Conservation (phyloP, 2,797 vertebrate genomes). For the Menidia menidia region DNA sequence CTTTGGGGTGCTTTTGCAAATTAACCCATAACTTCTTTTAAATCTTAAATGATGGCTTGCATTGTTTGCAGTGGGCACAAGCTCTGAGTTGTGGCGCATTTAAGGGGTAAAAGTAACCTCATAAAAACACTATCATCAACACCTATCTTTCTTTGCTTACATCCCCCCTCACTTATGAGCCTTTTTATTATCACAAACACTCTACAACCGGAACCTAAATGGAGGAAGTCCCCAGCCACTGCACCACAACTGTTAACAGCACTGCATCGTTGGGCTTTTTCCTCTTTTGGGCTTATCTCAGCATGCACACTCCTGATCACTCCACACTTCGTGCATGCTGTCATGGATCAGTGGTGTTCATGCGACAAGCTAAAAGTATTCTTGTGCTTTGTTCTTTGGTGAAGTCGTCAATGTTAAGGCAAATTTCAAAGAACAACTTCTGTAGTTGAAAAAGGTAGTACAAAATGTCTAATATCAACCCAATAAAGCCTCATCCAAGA, state of each 20-base stretch:
- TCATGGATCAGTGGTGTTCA: neutral
- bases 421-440: too few relatives aligned
- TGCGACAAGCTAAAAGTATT: too few relatives aligned
- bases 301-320: neutral
- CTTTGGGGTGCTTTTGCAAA: neutral
- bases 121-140: neutral
- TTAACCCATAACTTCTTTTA: neutral
- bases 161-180: neutral
- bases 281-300: neutral
- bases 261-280: too few relatives aligned
- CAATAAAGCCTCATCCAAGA: too few relatives aligned
- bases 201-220: neutral
- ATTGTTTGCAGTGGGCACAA: neutral
- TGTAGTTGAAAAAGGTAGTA: too few relatives aligned
- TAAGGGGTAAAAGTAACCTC: neutral
- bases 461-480: too few relatives aligned
- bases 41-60: neutral
- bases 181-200: neutral
- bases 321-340: neutral
- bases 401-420: too few relatives aligned
- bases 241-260: neutral
- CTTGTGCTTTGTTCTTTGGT: too few relatives aligned
- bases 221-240: neutral
- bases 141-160: neutral
- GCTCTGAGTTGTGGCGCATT: neutral